A percentile compares a stretch with the other conserved stretches of the same genome.
Conservation (phyloP, 2,888 invertebrate species). For the Temnothorax unifasciatus region DNA sequence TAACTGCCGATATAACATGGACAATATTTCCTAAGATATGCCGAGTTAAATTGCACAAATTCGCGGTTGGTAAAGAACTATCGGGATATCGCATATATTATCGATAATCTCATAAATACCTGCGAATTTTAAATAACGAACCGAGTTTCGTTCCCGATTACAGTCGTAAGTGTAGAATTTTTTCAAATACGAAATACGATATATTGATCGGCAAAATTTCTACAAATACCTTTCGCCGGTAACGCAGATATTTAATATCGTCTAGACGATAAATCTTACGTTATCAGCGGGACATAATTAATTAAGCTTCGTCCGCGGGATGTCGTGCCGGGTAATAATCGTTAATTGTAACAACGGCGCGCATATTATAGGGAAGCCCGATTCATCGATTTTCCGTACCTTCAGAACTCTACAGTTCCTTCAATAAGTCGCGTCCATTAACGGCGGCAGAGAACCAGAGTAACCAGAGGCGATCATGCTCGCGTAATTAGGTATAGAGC, state of each 20-base stretch:
- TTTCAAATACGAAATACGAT: too few relatives aligned
- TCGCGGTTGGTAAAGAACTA: background rate
- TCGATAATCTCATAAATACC: background rate
- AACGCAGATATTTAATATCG: slow-evolving; percentile 12
- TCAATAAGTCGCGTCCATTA: background rate
- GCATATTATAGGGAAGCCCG: too few relatives aligned
- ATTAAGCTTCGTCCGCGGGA: slow-evolving; percentile 17
- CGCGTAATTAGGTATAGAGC: background rate
- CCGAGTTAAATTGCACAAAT: background rate
- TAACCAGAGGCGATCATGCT: background rate
- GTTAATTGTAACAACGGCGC: background rate
- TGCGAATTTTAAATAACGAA: background rate
- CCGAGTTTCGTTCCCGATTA: background rate
- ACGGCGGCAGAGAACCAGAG: background rate
- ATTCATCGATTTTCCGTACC: slow-evolving; percentile 25
- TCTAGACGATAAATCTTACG: background rate
- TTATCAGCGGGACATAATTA: slow-evolving; percentile 18
- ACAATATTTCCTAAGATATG: background rate
- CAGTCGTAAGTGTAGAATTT: background rate
- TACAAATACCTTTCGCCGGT: slow-evolving; percentile 5
- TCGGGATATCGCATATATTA: background rate
- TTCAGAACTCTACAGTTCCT: background rate
- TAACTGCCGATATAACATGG: background rate
- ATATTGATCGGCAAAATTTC: background rate
- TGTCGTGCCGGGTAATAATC: slow-evolving; percentile 25